Percentiles rank a stretch among this genome's conserved stretches.
These are phyloP conservation scores for Progne subis DNA, from an alignment of 2,113 vertebrate species.

Conservation along the genomic window DNA sequence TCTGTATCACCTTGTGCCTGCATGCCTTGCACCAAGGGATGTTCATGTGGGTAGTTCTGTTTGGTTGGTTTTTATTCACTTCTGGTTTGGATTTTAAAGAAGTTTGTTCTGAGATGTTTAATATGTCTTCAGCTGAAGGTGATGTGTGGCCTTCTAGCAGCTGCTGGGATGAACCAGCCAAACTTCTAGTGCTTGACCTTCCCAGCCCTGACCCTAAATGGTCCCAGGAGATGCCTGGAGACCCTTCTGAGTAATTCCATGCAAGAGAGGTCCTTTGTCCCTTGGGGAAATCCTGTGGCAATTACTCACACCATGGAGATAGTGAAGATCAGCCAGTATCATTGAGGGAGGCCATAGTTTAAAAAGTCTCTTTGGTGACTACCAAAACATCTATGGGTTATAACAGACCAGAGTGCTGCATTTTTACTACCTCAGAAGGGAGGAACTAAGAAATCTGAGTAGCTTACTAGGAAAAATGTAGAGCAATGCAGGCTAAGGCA, in stretches of 20 bases:
- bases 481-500: not conserved
- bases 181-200: not conserved
- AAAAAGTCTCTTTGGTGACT: not conserved
- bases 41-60: not conserved
- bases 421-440: not conserved
- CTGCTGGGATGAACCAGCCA: not conserved
- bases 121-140: not conserved
- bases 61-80: not conserved
- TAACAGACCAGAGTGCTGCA: not conserved
- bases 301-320: not conserved
- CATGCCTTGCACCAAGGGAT: not conserved
- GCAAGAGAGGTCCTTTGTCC: accelerated
- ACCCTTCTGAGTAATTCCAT: not conserved
- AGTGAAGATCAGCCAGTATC: not conserved
- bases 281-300: not conserved
- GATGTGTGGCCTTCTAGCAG: not conserved
- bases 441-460: not conserved
- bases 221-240: not conserved
- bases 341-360: not conserved
- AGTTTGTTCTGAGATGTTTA: not conserved
- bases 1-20: accelerated
- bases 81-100: not conserved
- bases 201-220: not conserved
- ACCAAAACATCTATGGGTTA: accelerated
- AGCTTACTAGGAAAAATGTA: not conserved